These are phyloP conservation scores for Diabrotica undecimpunctata DNA, from an alignment of 1,140 invertebrate species.

Conservation along the genomic window DNA sequence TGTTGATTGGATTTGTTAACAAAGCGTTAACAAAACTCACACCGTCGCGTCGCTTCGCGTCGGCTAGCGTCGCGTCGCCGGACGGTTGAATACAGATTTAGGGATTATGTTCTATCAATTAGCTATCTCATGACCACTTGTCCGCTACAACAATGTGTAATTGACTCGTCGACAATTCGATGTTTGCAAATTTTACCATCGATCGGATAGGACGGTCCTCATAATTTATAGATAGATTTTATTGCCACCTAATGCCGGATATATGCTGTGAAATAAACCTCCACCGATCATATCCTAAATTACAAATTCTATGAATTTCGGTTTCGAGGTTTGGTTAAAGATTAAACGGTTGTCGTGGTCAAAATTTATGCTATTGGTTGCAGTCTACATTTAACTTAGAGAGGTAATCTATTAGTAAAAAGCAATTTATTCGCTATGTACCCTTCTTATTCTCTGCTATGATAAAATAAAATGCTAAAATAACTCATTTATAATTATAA, in stretches of 20 bases:
- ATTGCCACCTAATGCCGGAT: constrained; percentile 1
- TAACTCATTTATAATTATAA: too few species aligned
- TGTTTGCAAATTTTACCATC: constrained; percentile 14
- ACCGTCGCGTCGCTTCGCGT: not conserved
- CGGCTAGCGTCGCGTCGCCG: not conserved
- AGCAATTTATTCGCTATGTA: too few species aligned
- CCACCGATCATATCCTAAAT: not conserved
- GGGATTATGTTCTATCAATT: constrained; percentile 15
- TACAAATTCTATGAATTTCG: not conserved
- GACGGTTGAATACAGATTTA: constrained; percentile 10
- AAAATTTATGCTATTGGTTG: too few species aligned
- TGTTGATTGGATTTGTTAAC: constrained; percentile 16
- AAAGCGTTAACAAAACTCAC: constrained; percentile 13
- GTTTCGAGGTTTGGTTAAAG: not conserved
- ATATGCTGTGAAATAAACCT: constrained; percentile 3
- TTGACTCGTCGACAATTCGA: constrained; percentile 14
- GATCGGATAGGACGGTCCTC: constrained; percentile 1
- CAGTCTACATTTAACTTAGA: too few species aligned
- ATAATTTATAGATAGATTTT: constrained; percentile 17
- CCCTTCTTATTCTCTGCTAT: too few species aligned
- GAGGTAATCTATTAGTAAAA: too few species aligned
- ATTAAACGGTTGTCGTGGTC: not conserved
- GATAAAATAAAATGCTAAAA: too few species aligned
- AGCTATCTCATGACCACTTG: constrained; percentile 16
- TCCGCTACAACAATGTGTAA: constrained; percentile 12